Evolutionary conservation across 2,888 invertebrate genomes (phyloP).

Genomic region (Pteria penguin): DNA sequence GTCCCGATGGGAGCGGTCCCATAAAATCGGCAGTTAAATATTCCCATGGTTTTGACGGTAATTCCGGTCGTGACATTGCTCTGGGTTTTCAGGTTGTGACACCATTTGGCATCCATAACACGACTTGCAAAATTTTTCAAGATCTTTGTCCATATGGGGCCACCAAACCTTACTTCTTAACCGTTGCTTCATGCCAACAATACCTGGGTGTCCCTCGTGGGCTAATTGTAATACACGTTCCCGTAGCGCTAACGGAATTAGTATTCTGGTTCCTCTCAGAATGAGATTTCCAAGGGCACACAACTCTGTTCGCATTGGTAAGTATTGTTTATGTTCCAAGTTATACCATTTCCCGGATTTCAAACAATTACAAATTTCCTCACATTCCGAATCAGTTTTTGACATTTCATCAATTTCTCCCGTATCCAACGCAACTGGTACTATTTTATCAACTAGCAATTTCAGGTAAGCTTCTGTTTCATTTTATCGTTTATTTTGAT

Average conservation of each 20-base stretch:
- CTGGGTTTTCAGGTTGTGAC: slow-evolving; percentile 21
- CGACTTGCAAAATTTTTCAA: slow-evolving; percentile 39
- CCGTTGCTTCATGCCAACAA: slow-evolving; percentile 38
- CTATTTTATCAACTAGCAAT: too few species aligned
- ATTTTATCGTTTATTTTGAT: background rate
- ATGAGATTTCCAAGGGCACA: slow-evolving; percentile 46
- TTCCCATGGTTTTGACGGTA: slow-evolving; percentile 50
- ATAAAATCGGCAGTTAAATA: slow-evolving; percentile 53
- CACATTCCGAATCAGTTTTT: slow-evolving; percentile 8
- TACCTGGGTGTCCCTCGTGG: slow-evolving; percentile 55
- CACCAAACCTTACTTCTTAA: slow-evolving; percentile 57
- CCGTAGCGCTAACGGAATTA: slow-evolving; percentile 45
- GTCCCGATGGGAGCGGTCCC: slow-evolving; percentile 50
- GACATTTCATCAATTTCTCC: slow-evolving; percentile 29
- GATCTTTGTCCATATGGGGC: slow-evolving; percentile 55
- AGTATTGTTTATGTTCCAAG: slow-evolving; percentile 28
- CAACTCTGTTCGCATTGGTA: slow-evolving; percentile 41
- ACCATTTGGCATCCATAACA: slow-evolving; percentile 53
- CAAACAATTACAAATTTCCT: background rate
- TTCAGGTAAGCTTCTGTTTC: slow-evolving; percentile 23
- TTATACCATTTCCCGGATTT: slow-evolving; percentile 29
- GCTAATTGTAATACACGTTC: slow-evolving; percentile 38
- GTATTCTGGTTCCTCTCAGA: slow-evolving; percentile 46
- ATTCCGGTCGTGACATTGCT: slow-evolving; percentile 39
- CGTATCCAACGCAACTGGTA: slow-evolving; percentile 36